These are phyloP conservation scores for Nesogale talazaci DNA, from an alignment of 2,113 vertebrate species.

Conservation along the genomic window DNA sequence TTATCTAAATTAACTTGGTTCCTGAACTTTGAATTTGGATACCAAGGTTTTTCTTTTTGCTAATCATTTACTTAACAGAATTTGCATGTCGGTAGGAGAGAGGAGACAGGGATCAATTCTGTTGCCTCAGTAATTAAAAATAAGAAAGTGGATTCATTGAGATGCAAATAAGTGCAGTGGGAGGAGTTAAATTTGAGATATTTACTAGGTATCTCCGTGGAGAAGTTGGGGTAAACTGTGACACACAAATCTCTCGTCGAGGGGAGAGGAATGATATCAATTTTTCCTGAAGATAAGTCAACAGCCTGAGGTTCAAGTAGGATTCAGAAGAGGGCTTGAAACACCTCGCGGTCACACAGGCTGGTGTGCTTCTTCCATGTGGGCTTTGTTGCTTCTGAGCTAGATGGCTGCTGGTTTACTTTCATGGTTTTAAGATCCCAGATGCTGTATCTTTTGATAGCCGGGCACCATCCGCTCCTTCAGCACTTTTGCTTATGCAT, in stretches of 20 bases:
- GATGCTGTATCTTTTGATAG: too few relatives aligned
- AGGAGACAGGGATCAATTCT: neutral
- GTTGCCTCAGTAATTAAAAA: neutral
- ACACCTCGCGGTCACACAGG: too few relatives aligned
- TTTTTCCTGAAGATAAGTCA: too few relatives aligned
- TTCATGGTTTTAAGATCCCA: too few relatives aligned
- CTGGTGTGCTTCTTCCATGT: too few relatives aligned
- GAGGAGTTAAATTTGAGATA: neutral
- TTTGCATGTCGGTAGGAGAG: neutral
- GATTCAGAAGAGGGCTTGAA: too few relatives aligned
- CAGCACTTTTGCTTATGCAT: too few relatives aligned
- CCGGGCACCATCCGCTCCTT: too few relatives aligned
- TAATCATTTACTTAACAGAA: neutral
- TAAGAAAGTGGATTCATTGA: neutral
- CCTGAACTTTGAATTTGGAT: neutral
- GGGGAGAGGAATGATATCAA: neutral
- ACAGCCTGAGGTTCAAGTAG: too few relatives aligned
- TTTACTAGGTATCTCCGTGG: neutral
- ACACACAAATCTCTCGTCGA: neutral
- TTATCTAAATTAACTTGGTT: slow-evolving; percentile 8
- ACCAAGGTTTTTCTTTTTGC: neutral
- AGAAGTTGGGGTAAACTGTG: neutral
- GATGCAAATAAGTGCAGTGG: neutral
- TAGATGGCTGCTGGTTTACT: too few relatives aligned
- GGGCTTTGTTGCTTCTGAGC: too few relatives aligned